Percentiles rank a stretch among this genome's conserved stretches.
Conservation (phyloP, 2,888 invertebrate genomes). For the Elegia similella region DNA sequence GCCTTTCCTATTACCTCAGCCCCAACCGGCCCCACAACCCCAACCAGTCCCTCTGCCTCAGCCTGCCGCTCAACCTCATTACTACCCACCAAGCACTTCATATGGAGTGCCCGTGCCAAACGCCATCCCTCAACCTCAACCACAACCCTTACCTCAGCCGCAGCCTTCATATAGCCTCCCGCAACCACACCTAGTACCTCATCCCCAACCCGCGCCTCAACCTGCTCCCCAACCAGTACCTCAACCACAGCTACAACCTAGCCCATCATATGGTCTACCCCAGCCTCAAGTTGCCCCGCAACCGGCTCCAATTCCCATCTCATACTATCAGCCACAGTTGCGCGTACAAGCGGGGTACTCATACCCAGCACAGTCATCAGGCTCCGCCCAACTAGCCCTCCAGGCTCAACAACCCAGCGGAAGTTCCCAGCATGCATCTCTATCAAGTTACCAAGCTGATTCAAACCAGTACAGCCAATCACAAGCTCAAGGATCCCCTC, state of each 20-base stretch:
- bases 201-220: not conserved
- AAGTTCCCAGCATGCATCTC: slow-evolving; percentile 33
- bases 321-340: slow-evolving; percentile 31
- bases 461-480: slow-evolving; percentile 54
- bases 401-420: slow-evolving; percentile 44
- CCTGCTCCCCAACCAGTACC: not conserved
- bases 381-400: slow-evolving; percentile 33
- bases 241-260: slow-evolving; percentile 7
- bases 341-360: slow-evolving; percentile 32
- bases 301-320: slow-evolving; percentile 14
- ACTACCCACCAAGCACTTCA: slow-evolving; percentile 23
- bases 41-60: slow-evolving; percentile 23
- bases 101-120: slow-evolving; percentile 25
- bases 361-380: slow-evolving; percentile 32
- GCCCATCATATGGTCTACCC: slow-evolving; percentile 9
- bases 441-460: slow-evolving; percentile 68
- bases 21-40: slow-evolving; percentile 17
- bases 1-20: slow-evolving; percentile 13
- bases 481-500: slow-evolving; percentile 41
- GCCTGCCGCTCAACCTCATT: slow-evolving; percentile 16
- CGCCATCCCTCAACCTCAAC: slow-evolving; percentile 19
- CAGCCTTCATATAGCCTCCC: slow-evolving; percentile 12
- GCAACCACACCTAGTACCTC: slow-evolving; percentile 7
- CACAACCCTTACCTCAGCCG: slow-evolving; percentile 22
- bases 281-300: slow-evolving; percentile 11